Conservation (phyloP, 1,140 invertebrate genomes). For the Caligus rogercresseyi region DNA sequence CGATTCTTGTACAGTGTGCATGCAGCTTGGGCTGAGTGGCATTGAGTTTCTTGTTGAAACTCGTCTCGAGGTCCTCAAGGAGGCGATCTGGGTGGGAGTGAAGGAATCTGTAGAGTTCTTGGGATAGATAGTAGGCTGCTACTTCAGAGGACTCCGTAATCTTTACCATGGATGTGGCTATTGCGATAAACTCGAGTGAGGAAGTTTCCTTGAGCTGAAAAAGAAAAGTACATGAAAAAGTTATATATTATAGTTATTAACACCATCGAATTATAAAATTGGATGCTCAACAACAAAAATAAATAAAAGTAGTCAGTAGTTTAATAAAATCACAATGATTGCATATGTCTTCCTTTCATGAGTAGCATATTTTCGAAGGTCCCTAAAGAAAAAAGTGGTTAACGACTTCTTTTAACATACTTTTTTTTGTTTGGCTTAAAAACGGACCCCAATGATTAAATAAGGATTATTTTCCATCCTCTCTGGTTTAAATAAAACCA, state of each 20-base stretch:
- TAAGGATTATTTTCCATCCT: too few species aligned
- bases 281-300: too few species aligned
- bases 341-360: too few species aligned
- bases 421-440: too few species aligned
- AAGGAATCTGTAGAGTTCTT: slow-evolving; percentile 45
- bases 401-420: too few species aligned
- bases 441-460: too few species aligned
- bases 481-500: too few species aligned
- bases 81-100: slow-evolving; percentile 43
- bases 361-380: slow-evolving; percentile 19
- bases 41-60: slow-evolving; percentile 43
- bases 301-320: too few species aligned
- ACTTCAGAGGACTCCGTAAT: slow-evolving; percentile 45
- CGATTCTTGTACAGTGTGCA: slow-evolving; percentile 25
- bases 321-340: too few species aligned
- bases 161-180: slow-evolving; percentile 47
- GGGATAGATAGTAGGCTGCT: slow-evolving; percentile 57
- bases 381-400: slow-evolving; percentile 15
- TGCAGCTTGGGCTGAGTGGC: slow-evolving; percentile 49
- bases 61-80: slow-evolving; percentile 41
- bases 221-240: slow-evolving; percentile 12
- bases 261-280: too few species aligned
- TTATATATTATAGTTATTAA: slow-evolving; percentile 18
- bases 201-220: slow-evolving; percentile 17
- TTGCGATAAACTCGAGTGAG: slow-evolving; percentile 31